Percentiles rank a stretch among this genome's conserved stretches.
These are phyloP conservation scores for Semnornis frantzii DNA, from an alignment of 2,113 vertebrate species.

Conservation along the genomic window DNA sequence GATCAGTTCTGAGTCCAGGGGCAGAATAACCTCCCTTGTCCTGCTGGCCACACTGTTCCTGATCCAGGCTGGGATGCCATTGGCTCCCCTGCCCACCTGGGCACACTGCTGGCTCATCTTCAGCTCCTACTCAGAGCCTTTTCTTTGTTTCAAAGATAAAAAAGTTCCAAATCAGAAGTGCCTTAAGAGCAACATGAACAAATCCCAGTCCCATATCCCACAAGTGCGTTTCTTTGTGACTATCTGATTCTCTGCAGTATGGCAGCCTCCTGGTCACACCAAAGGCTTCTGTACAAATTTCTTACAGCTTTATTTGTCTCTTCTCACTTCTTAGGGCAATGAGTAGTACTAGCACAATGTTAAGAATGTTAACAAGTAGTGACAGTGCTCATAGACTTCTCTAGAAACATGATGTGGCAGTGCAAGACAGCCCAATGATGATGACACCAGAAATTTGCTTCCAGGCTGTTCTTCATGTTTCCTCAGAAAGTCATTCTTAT, in stretches of 20 bases:
- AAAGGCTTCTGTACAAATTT: not conserved
- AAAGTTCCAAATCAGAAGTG: not conserved
- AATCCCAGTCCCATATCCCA: fast-evolving
- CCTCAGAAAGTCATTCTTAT: not conserved
- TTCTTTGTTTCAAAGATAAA: slow-evolving; percentile 41
- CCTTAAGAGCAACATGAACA: not conserved
- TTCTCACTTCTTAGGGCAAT: not conserved
- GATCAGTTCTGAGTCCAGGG: too few species aligned
- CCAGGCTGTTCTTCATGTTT: not conserved
- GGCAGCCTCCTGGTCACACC: not conserved
- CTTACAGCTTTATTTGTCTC: not conserved
- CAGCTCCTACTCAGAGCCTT: slow-evolving; percentile 2
- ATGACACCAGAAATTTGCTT: not conserved
- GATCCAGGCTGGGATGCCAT: too few species aligned
- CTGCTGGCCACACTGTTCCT: too few species aligned
- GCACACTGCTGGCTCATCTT: too few species aligned
- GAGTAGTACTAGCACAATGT: not conserved
- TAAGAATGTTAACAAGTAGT: slow-evolving; percentile 14
- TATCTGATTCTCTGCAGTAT: slow-evolving; percentile 2
- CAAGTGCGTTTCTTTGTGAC: slow-evolving; percentile 5
- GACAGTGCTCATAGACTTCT: not conserved
- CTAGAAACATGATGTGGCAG: slow-evolving; percentile 11
- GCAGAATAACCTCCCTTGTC: too few species aligned
- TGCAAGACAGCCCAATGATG: not conserved
- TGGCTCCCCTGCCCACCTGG: too few species aligned